Evolutionary conservation across 2,797 vertebrate species (phyloP).

Genomic region (Falco peregrinus): DNA sequence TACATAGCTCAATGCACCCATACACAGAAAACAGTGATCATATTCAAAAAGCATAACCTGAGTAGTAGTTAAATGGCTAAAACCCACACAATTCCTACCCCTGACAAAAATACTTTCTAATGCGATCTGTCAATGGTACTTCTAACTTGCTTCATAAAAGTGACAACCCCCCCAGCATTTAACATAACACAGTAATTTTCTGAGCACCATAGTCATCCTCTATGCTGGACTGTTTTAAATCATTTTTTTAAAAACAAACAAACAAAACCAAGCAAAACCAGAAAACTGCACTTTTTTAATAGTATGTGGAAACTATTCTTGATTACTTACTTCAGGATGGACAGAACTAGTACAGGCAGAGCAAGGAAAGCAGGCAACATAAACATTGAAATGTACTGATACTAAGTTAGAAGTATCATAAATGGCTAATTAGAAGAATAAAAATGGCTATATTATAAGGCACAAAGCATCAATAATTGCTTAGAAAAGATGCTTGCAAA

Average conservation of each 20-base stretch:
- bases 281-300: not conserved
- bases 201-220: not conserved
- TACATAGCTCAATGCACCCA: not conserved
- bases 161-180: fast-evolving
- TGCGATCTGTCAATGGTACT: fast-evolving
- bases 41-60: not conserved
- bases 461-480: not conserved
- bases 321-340: not conserved
- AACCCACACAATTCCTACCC: not conserved
- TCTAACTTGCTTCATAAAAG: not conserved
- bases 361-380: not conserved
- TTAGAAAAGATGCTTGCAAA: not conserved
- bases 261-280: not conserved
- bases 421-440: not conserved
- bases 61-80: not conserved
- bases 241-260: not conserved
- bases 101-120: not conserved
- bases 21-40: not conserved
- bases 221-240: not conserved
- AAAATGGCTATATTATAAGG: not conserved
- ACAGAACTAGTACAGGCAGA: not conserved
- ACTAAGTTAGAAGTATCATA: not conserved
- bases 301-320: not conserved
- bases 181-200: not conserved
- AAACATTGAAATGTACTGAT: not conserved